Evolutionary conservation across 1,140 invertebrate genomes (phyloP), one percentile per base, ranked within the genome.

Genomic region (Ooceraea biroi): DNA sequence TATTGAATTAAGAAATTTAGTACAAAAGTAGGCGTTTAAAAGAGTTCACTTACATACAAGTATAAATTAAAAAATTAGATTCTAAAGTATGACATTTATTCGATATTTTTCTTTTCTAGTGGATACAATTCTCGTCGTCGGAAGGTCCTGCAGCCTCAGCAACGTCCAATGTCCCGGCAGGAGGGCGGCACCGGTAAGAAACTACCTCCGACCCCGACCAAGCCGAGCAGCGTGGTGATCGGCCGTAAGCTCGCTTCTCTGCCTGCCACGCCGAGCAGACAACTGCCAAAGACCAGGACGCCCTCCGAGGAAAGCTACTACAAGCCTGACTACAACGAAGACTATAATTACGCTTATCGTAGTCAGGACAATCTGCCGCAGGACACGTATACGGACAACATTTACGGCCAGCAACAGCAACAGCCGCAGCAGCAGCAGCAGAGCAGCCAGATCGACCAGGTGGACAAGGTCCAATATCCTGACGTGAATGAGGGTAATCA

Each of bases 271-370:
- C 95, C 95, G 58, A 95, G 95, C 82, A 91, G 94, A 90, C 95
- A 95, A 93, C 92, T 95, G 90, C 95, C 95, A 88, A 90, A 90
- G 92, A 94, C 93, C 25, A 94, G 92, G 89, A 92, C 93, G 76
- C 93, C 92, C 83, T 93, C 92, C 63, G 93, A 91, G 91, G 94
- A 92, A 91, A 93, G 74, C 91, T 95, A 95, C 90, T 94, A 95
- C 91, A 92, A 94, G 88, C 90, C 94, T 93, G 91, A 94, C 89
- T 96, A 96, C 92, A 96, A 97, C 94, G 96, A 96, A 92, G 95
- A 97, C 91, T 96, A 96, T 85, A 97, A 97, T 92, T 96, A 96
- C 92, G 95, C 95, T 88, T 97, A 97, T 92, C 94, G 95, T 82
- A 96, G 96, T 93, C 95, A 95, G 87, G 95, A 96, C 91, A 96